These are phyloP conservation scores for Nemoura dubitans DNA, from an alignment of 2,888 invertebrate genomes.

Conservation along the genomic window DNA sequence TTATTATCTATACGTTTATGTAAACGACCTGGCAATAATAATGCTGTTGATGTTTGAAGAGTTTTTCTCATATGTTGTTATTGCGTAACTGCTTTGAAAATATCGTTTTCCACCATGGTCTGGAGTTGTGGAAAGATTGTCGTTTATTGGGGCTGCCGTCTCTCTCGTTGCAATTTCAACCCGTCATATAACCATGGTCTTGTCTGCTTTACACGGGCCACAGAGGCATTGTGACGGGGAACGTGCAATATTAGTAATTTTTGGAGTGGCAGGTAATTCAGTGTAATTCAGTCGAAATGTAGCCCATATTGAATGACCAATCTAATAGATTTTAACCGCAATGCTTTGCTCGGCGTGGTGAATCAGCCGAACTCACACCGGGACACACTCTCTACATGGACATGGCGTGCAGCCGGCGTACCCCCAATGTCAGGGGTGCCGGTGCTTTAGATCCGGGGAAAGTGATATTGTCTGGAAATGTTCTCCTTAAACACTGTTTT, in stretches of 20 bases:
- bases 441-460: not conserved
- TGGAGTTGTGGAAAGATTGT: not conserved
- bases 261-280: not conserved
- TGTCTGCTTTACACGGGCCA: not conserved
- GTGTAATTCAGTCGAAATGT: not conserved
- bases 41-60: not conserved
- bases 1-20: constrained; percentile 7
- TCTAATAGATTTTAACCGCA: not conserved
- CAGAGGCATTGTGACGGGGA: not conserved
- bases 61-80: not conserved
- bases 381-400: not conserved
- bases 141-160: not conserved
- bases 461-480: not conserved
- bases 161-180: not conserved
- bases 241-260: not conserved
- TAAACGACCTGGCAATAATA: not conserved
- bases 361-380: not conserved
- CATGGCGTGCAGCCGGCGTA: not conserved
- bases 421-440: not conserved
- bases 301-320: not conserved
- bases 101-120: not conserved
- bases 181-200: not conserved
- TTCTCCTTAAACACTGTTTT: not conserved
- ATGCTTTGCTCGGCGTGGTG: not conserved
- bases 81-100: not conserved